Conservation (phyloP, 35 echinoderm and acorn worm species). For the Stichopus chloronotus region DNA sequence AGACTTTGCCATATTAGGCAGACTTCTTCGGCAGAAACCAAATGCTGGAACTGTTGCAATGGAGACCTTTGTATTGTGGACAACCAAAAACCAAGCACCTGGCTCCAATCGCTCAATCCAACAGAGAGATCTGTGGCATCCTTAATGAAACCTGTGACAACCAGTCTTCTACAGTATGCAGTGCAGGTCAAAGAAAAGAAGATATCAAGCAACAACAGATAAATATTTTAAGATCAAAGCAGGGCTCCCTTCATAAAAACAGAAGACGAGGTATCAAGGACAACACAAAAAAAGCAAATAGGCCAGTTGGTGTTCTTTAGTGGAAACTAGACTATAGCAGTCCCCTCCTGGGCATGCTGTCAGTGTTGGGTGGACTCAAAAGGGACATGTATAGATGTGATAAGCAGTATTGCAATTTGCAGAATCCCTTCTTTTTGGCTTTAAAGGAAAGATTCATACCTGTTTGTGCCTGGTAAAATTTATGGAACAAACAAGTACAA, state of each 20-base stretch:
- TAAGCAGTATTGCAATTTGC: too few relatives aligned
- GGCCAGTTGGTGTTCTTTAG: too few relatives aligned
- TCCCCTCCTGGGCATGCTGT: too few relatives aligned
- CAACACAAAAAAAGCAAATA: too few relatives aligned
- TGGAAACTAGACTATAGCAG: too few relatives aligned
- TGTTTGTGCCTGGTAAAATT: too few relatives aligned
- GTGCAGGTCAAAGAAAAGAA: conserved; percentile 13
- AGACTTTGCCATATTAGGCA: conserved; percentile 71
- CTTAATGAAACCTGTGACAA: conserved; percentile 34
- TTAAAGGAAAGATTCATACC: too few relatives aligned
- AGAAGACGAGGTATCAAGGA: background rate
- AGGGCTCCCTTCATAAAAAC: conserved; percentile 9
- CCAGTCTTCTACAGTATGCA: background rate
- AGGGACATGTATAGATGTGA: too few relatives aligned
- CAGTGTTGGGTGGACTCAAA: too few relatives aligned
- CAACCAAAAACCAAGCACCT: conserved; percentile 60
- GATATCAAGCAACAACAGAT: conserved; percentile 20
- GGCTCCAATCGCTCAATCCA: background rate
- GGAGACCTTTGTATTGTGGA: conserved; percentile 74
- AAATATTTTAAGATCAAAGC: background rate
- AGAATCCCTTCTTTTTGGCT: too few relatives aligned
- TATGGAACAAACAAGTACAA: too few relatives aligned
- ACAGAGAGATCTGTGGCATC: conserved; percentile 11
- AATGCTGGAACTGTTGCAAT: conserved; percentile 58
- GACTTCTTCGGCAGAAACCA: conserved; percentile 72